phyloP scores from a whole-genome alignment of 1,140 invertebrate species.

The Tetragnatha versicolor region DNA sequence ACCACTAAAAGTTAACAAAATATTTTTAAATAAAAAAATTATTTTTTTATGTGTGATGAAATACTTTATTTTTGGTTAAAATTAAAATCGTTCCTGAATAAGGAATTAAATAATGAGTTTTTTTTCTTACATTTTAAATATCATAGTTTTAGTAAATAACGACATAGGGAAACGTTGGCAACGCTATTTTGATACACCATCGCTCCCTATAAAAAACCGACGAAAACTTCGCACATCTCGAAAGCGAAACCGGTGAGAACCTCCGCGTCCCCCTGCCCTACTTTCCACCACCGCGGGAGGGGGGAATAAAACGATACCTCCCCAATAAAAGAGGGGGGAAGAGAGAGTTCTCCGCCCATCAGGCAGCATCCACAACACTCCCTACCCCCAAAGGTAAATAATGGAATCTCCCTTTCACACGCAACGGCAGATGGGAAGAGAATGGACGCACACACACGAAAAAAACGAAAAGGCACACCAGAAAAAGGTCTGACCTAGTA shows the following conservation, averaged over 20 bases:
- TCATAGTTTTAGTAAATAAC: too few relatives aligned
- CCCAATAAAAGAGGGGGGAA: not conserved
- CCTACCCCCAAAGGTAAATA: not conserved
- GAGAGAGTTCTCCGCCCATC: not conserved
- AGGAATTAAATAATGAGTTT: too few relatives aligned
- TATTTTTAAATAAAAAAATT: too few relatives aligned
- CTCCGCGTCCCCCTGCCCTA: constrained; percentile 3
- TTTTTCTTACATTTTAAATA: too few relatives aligned
- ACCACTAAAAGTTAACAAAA: too few relatives aligned
- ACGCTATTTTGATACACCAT: too few relatives aligned
- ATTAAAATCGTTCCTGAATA: too few relatives aligned
- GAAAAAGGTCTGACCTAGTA: constrained; percentile 22
- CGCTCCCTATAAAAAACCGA: too few relatives aligned
- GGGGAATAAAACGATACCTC: constrained; percentile 3
- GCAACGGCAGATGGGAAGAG: not conserved
- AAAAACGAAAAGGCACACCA: not conserved
- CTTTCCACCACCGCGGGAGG: not conserved
- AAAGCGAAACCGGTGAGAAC: constrained; percentile 25
- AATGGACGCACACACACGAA: not conserved
- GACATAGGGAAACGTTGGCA: too few relatives aligned
- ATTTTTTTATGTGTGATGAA: too few relatives aligned
- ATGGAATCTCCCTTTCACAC: constrained; percentile 13
- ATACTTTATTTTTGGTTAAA: too few relatives aligned
- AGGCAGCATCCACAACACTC: not conserved
- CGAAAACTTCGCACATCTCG: too few relatives aligned